Evolutionary conservation across 2,888 invertebrate genomes (phyloP).

Genomic region (Rhorus exstirpatorius): DNA sequence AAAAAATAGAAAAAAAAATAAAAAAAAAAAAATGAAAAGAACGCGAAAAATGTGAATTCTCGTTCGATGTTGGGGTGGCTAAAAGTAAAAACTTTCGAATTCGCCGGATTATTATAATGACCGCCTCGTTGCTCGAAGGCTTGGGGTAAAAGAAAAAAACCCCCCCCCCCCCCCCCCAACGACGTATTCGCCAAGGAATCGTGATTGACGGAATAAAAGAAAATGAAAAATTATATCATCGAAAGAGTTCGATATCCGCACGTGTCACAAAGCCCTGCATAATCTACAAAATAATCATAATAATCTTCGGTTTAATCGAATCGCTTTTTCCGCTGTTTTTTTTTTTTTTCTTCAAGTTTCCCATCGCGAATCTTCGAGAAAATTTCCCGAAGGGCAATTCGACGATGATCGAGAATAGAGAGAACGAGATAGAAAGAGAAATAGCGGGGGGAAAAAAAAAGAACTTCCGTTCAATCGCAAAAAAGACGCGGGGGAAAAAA

Average conservation of each 20-base stretch:
- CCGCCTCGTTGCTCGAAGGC: neutral
- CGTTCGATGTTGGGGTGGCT: conserved; percentile 32
- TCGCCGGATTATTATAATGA: neutral
- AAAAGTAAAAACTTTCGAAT: conserved; percentile 33
- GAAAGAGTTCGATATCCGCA: conserved; percentile 20
- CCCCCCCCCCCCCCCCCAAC: no score
- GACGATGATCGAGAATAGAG: conserved; percentile 16
- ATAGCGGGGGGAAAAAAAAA: conserved; percentile 23
- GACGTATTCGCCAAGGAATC: no score
- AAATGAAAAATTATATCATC: conserved; percentile 1
- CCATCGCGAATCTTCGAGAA: neutral
- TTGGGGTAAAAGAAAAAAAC: conserved; percentile 15
- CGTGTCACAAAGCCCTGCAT: neutral
- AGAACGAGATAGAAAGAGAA: conserved; percentile 19
- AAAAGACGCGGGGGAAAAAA: conserved; percentile 26
- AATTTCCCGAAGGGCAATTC: conserved; percentile 6
- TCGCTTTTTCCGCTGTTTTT: neutral
- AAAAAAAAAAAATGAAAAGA: neutral
- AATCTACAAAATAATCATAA: conserved; percentile 20
- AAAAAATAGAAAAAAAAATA: conserved; percentile 28
- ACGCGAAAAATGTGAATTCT: neutral
- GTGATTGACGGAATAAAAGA: conserved; percentile 17
- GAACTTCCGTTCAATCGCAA: neutral
- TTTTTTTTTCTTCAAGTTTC: neutral
- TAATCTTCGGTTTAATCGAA: conserved; percentile 16